These are phyloP conservation scores for Ichneumoninae sp. DNA, from an alignment of 2,888 invertebrate genomes.

Conservation along the genomic window DNA sequence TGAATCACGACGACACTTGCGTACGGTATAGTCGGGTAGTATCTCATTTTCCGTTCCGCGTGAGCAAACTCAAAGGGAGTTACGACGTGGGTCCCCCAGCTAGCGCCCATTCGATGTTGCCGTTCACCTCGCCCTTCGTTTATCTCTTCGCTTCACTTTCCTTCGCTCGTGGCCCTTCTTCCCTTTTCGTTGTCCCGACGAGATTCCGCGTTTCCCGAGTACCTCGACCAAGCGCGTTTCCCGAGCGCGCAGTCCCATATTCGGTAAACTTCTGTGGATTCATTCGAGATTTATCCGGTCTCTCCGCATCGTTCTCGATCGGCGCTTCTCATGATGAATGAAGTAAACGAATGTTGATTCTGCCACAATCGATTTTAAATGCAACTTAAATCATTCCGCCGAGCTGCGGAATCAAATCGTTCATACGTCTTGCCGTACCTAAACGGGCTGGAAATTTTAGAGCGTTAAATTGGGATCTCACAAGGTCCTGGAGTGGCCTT, in stretches of 20 bases:
- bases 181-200: constrained; percentile 6
- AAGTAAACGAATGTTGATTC: not conserved
- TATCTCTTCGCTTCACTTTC: constrained; percentile 28
- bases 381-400: not conserved
- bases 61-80: constrained; percentile 68
- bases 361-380: not conserved
- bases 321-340: not conserved
- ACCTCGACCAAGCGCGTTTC: not conserved
- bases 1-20: constrained; percentile 67
- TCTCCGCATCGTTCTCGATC: not conserved
- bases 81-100: constrained; percentile 38
- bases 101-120: constrained; percentile 8
- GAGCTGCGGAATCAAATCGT: not conserved
- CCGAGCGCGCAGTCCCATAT: not conserved
- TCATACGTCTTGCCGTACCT: not conserved
- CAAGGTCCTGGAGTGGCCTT: no score
- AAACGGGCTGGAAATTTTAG: not conserved
- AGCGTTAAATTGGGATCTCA: no score
- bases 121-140: constrained; percentile 21
- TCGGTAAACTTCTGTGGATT: constrained; percentile 3
- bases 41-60: constrained; percentile 75
- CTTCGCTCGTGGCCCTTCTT: constrained; percentile 2
- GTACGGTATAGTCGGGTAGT: constrained; percentile 1
- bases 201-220: not conserved
- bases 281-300: not conserved